Evolutionary conservation across 2,888 invertebrate genomes (phyloP).

Genomic region (Dryomyza anilis): DNA sequence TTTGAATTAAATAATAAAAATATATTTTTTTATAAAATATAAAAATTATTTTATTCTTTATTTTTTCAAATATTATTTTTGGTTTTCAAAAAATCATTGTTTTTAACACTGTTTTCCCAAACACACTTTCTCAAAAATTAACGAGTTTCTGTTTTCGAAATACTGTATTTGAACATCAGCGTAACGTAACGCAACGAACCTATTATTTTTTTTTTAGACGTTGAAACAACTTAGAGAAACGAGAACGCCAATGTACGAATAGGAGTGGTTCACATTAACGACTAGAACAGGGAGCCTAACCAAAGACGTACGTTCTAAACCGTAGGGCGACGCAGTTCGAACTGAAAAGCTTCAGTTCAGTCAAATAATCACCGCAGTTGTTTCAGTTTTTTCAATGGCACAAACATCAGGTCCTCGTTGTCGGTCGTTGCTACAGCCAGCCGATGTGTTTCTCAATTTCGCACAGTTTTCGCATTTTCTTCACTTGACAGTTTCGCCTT

Average conservation of each 20-base stretch:
- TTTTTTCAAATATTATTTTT: too few relatives aligned
- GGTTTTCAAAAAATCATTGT: too few relatives aligned
- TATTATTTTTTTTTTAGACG: neutral
- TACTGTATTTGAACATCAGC: too few relatives aligned
- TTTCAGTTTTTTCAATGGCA: constrained; percentile 36
- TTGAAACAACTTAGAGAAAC: neutral
- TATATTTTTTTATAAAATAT: too few relatives aligned
- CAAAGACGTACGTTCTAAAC: constrained; percentile 62
- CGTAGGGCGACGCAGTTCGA: constrained; percentile 63
- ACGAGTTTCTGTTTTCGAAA: neutral
- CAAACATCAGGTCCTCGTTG: constrained; percentile 8
- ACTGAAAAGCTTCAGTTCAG: constrained; percentile 58
- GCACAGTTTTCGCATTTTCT: too few relatives aligned
- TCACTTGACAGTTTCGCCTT: too few relatives aligned
- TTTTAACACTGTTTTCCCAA: too few relatives aligned
- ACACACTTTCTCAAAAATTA: neutral
- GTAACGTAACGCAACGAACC: neutral
- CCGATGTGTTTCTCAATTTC: too few relatives aligned
- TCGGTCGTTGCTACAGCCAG: constrained; percentile 26
- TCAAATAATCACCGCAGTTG: constrained; percentile 41
- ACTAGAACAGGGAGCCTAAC: constrained; percentile 47
- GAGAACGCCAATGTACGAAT: neutral
- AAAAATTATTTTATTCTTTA: too few relatives aligned
- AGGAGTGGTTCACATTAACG: neutral
- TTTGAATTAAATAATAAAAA: neutral